Evolutionary conservation across 2,888 invertebrate species (phyloP).

Genomic region (Thymelicus lineola): DNA sequence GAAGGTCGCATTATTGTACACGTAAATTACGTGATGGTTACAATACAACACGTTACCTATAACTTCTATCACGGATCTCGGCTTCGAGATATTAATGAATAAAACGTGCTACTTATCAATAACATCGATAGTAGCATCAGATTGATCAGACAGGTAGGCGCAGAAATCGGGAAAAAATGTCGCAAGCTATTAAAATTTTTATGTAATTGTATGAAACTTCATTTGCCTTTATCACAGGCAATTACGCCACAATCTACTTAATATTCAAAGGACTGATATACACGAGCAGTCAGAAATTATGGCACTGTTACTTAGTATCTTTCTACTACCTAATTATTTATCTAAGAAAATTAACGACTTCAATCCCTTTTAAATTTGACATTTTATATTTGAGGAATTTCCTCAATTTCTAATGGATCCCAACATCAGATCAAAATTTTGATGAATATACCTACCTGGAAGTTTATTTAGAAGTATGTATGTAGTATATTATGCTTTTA

Average conservation of each 20-base stretch:
- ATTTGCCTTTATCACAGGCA: neutral
- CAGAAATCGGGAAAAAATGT: neutral
- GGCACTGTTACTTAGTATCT: no score
- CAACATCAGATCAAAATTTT: no score
- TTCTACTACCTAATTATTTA: no score
- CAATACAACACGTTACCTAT: slow-evolving; percentile 15
- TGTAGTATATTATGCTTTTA: no score
- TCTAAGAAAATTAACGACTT: no score
- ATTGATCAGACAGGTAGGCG: neutral
- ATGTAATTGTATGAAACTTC: neutral
- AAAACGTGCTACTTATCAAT: slow-evolving; percentile 8
- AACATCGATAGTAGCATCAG: neutral
- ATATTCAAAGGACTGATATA: neutral
- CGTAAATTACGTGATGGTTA: slow-evolving; percentile 18
- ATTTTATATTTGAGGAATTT: no score
- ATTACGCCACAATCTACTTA: neutral
- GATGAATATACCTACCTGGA: no score
- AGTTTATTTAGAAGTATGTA: no score
- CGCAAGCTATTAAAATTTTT: neutral
- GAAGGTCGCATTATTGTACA: slow-evolving; percentile 29
- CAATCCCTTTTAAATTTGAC: no score
- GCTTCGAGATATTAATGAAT: slow-evolving; percentile 13
- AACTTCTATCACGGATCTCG: neutral
- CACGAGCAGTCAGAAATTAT: no score
- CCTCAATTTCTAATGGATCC: no score